Percentiles rank a stretch among this genome's conserved stretches.
Conservation (phyloP, 2,113 vertebrate genomes). For the Himantopus leucocephalus region DNA sequence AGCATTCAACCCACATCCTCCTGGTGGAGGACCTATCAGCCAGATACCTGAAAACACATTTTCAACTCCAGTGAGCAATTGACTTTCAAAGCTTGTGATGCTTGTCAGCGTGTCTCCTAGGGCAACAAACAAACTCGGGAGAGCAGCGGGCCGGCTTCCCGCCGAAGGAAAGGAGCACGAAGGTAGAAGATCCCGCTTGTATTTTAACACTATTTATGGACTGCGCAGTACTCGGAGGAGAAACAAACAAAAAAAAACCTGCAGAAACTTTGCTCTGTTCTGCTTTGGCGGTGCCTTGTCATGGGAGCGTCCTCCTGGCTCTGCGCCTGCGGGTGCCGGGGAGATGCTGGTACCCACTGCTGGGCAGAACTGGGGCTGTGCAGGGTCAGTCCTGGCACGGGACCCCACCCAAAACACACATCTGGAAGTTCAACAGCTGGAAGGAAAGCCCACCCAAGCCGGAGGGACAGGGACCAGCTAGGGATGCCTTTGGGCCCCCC, state of each 20-base stretch:
- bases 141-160: conserved; percentile 57
- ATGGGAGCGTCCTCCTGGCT: neutral
- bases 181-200: neutral
- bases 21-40: conserved; percentile 67
- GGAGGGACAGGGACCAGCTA: fast-evolving
- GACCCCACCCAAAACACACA: neutral
- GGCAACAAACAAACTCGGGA: conserved; percentile 56
- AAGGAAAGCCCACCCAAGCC: neutral
- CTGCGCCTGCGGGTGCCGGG: fast-evolving
- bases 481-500: neutral
- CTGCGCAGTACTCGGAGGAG: neutral
- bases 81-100: conserved; percentile 57
- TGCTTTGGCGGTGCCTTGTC: neutral
- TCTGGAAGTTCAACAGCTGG: neutral
- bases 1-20: conserved; percentile 34
- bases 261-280: neutral
- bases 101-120: conserved; percentile 44
- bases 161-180: neutral
- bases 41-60: conserved; percentile 78
- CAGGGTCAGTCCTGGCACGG: neutral
- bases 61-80: conserved; percentile 75
- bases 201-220: neutral
- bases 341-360: neutral
- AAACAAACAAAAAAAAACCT: neutral
- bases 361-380: neutral